Evolutionary conservation across 2,113 vertebrate species (phyloP).

Genomic region (Semnornis frantzii): DNA sequence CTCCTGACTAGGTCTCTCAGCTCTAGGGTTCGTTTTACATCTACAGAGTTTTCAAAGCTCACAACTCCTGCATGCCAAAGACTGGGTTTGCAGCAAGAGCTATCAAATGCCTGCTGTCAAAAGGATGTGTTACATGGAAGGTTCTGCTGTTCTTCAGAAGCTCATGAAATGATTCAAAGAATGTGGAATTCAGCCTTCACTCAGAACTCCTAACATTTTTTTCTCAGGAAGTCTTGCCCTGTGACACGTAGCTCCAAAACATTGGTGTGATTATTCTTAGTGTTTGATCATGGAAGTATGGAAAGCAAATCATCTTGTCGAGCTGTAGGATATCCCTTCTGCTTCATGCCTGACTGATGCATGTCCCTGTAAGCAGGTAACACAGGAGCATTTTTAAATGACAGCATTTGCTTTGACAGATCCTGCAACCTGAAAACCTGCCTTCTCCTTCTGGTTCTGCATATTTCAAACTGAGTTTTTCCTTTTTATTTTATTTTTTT

Average conservation of each 20-base stretch:
- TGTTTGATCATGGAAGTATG: not conserved
- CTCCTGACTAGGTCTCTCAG: not conserved
- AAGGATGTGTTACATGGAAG: not conserved
- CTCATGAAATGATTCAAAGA: not conserved
- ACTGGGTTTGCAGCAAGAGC: not conserved
- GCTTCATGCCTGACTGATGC: not conserved
- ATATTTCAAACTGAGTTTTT: not conserved
- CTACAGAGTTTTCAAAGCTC: not conserved
- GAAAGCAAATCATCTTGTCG: slow-evolving; percentile 3
- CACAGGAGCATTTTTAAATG: not conserved
- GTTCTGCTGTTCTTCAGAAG: not conserved
- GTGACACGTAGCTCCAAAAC: not conserved
- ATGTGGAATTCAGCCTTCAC: not conserved
- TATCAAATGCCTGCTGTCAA: not conserved
- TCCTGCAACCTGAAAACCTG: not conserved
- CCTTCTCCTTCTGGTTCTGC: not conserved
- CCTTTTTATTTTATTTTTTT: not conserved
- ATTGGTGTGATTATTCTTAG: not conserved
- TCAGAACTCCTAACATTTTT: slow-evolving; percentile 11
- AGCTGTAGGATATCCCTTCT: not conserved
- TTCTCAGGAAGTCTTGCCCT: not conserved
- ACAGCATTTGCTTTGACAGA: slow-evolving; percentile 1
- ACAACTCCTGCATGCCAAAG: rapidly evolving
- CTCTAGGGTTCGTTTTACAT: not conserved
- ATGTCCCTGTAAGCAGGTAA: not conserved